These are phyloP conservation scores for Sakesphorus luctuosus DNA, from an alignment of 2,113 vertebrate genomes.

Conservation along the genomic window DNA sequence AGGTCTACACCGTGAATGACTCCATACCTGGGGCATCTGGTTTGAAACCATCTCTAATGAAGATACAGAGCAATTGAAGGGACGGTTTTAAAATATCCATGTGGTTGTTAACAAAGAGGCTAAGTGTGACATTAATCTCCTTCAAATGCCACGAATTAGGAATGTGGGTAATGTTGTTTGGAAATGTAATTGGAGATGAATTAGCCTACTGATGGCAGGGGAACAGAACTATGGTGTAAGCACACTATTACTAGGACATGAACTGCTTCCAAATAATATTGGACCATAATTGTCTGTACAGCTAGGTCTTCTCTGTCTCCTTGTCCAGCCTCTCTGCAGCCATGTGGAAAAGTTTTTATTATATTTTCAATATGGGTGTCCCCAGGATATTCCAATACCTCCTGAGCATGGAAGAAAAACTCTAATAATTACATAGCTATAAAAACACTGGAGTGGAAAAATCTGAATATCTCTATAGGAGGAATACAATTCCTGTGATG, in stretches of 20 bases:
- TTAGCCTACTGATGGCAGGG: not conserved
- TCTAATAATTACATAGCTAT: not conserved
- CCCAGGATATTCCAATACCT: not conserved
- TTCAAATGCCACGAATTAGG: not conserved
- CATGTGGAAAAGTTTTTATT: not conserved
- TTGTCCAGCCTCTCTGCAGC: not conserved
- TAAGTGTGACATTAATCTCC: not conserved
- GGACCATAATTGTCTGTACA: not conserved
- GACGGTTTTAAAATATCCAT: not conserved
- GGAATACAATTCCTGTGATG: not conserved
- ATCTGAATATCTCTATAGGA: not conserved
- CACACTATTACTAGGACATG: not conserved
- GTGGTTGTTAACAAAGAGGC: not conserved
- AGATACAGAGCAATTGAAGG: not conserved
- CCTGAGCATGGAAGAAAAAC: not conserved
- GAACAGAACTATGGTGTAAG: not conserved
- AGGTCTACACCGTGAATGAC: not conserved
- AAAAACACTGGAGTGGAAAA: not conserved
- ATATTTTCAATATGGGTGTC: not conserved
- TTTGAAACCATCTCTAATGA: not conserved
- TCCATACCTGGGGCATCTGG: not conserved
- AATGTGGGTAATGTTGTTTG: not conserved
- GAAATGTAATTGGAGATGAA: not conserved
- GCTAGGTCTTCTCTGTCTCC: not conserved
- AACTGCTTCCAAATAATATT: not conserved